Conservation (phyloP, 2,113 vertebrate species). For the Edolisoma coerulescens region DNA sequence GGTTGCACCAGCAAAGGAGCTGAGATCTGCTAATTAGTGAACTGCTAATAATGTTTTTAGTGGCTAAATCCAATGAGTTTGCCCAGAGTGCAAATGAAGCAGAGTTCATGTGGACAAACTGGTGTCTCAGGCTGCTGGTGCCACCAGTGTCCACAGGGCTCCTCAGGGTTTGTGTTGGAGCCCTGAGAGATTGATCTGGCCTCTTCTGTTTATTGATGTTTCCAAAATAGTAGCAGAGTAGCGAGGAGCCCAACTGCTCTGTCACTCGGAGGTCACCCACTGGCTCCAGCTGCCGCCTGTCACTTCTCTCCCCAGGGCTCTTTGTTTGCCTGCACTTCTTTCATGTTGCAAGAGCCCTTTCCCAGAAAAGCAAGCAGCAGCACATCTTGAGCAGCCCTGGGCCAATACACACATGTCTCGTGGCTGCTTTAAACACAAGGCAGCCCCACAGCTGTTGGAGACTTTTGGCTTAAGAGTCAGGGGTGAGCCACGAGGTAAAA, state of each 20-base stretch:
- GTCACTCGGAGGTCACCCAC: not conserved
- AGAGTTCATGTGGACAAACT: not conserved
- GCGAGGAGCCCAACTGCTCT: not conserved
- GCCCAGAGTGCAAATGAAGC: not conserved
- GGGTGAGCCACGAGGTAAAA: not conserved
- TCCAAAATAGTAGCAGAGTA: conserved; percentile 53
- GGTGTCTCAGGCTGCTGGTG: not conserved
- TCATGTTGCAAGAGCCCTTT: conserved; percentile 26
- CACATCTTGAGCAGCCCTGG: not conserved
- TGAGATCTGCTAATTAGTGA: not conserved
- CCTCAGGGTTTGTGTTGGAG: not conserved
- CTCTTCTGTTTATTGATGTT: conserved; percentile 53
- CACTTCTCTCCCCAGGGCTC: conserved; percentile 1
- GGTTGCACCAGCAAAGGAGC: not conserved
- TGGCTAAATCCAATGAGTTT: not conserved
- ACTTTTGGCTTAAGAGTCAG: not conserved
- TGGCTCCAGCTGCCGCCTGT: conserved; percentile 39
- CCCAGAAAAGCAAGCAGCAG: conserved; percentile 22
- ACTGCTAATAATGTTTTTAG: not conserved
- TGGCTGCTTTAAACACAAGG: not conserved
- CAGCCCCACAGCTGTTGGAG: not conserved
- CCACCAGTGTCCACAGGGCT: not conserved
- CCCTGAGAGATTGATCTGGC: not conserved
- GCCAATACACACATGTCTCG: fast-evolving
- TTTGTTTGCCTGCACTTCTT: conserved; percentile 1